Conservation (phyloP, 2,888 invertebrate genomes). For the Cosmorhoe ocellata region DNA sequence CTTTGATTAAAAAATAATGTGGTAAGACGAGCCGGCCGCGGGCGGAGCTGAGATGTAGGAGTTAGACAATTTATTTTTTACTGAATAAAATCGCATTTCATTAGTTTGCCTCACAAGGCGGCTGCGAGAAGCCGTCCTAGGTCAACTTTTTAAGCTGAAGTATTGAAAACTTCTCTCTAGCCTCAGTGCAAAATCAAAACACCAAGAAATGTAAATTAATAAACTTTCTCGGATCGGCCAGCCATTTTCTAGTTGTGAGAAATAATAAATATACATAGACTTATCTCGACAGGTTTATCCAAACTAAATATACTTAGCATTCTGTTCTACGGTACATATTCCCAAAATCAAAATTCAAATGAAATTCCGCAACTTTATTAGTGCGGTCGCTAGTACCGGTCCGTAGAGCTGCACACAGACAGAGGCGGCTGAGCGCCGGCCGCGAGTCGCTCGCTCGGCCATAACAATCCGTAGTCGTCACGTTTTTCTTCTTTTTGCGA, state of each 20-base stretch:
- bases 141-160: constrained; percentile 6
- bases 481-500: constrained; percentile 26
- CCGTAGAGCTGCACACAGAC: constrained; percentile 25
- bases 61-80: no score
- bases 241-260: neutral
- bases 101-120: neutral
- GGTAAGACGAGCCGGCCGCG: no score
- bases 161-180: constrained; percentile 22
- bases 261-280: neutral
- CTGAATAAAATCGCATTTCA: no score
- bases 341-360: constrained; percentile 2
- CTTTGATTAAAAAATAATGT: no score
- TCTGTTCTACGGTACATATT: neutral
- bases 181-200: constrained; percentile 4
- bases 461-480: constrained; percentile 32
- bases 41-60: no score
- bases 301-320: neutral
- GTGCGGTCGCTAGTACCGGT: constrained; percentile 1
- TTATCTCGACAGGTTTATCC: no score
- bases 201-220: constrained; percentile 13
- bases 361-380: constrained; percentile 14
- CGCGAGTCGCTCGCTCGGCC: constrained; percentile 16
- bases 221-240: constrained; percentile 2
- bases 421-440: constrained; percentile 22
- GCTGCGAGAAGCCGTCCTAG: neutral